Percentiles rank a stretch among this genome's conserved stretches.
Conservation (phyloP, 2,888 invertebrate genomes). For the Polymixis lichenea region DNA sequence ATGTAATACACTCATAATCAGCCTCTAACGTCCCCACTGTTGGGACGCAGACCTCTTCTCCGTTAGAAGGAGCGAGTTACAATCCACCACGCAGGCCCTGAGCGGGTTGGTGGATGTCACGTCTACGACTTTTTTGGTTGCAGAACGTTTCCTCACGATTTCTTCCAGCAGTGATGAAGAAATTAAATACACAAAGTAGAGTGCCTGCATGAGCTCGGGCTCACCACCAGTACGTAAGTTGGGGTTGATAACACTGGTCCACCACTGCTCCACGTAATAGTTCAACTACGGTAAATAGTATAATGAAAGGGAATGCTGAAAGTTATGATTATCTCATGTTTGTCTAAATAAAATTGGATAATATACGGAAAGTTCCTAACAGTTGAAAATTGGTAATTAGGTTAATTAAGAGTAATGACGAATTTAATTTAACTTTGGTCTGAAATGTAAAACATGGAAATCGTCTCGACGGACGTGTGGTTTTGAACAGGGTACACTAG, state of each 20-base stretch:
- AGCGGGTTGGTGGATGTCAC: not conserved
- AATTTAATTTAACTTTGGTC: constrained; percentile 43
- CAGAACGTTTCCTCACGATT: too few relatives aligned
- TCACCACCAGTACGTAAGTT: too few relatives aligned
- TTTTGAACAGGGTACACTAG: not conserved
- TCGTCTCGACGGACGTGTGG: constrained; percentile 9
- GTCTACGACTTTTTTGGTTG: too few relatives aligned
- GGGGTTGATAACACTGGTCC: too few relatives aligned
- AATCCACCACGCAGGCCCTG: not conserved
- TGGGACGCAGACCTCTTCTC: not conserved
- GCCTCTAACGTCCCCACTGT: too few relatives aligned
- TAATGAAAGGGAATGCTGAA: not conserved
- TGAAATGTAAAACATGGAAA: constrained; percentile 7
- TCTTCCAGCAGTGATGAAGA: too few relatives aligned
- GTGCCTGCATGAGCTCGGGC: too few relatives aligned
- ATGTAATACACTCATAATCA: too few relatives aligned
- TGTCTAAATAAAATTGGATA: not conserved
- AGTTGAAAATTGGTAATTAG: constrained; percentile 33
- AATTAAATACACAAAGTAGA: too few relatives aligned
- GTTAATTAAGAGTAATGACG: constrained; percentile 47
- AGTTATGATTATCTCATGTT: not conserved
- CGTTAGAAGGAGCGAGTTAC: not conserved
- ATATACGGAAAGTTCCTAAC: constrained; percentile 6
- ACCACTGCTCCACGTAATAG: too few relatives aligned
- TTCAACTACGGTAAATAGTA: too few relatives aligned